Conservation (phyloP, 2,113 vertebrate species). For the Cyprinodon variegatus region DNA sequence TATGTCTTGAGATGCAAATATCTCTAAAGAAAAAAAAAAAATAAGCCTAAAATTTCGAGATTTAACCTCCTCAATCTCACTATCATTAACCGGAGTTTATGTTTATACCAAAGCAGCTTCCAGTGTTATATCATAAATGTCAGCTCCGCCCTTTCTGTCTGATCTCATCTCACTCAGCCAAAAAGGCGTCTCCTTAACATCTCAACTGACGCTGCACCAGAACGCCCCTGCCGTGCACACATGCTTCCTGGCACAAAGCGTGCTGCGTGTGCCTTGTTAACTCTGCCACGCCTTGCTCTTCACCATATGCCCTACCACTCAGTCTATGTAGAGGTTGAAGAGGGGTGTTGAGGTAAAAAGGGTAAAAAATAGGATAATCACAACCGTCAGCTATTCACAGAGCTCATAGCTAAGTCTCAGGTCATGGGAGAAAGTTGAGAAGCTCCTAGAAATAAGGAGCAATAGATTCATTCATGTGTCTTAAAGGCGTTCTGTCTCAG, state of each 20-base stretch:
- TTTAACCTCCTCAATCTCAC: constrained; percentile 23
- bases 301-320: constrained; percentile 66
- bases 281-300: constrained; percentile 56
- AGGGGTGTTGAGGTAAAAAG: constrained; percentile 21
- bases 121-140: constrained; percentile 30
- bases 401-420: constrained; percentile 67
- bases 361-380: constrained; percentile 66
- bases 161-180: constrained; percentile 29
- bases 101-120: constrained; percentile 44
- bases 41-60: constrained; percentile 29
- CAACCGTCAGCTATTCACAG: constrained; percentile 70
- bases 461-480: constrained; percentile 43
- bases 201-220: constrained; percentile 35
- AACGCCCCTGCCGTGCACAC: constrained; percentile 64
- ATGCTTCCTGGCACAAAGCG: constrained; percentile 76
- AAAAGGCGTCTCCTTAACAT: constrained; percentile 42
- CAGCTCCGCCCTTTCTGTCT: constrained; percentile 28
- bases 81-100: constrained; percentile 13
- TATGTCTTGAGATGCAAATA: constrained; percentile 11
- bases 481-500: constrained; percentile 42
- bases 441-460: constrained; percentile 61
- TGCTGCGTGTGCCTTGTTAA: constrained; percentile 69
- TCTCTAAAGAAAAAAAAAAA: constrained; percentile 3
- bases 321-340: constrained; percentile 44
- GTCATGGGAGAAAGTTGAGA: constrained; percentile 59